phyloP scores from a whole-genome alignment of 2,888 invertebrate species.

The Drosophila silvestris region DNA sequence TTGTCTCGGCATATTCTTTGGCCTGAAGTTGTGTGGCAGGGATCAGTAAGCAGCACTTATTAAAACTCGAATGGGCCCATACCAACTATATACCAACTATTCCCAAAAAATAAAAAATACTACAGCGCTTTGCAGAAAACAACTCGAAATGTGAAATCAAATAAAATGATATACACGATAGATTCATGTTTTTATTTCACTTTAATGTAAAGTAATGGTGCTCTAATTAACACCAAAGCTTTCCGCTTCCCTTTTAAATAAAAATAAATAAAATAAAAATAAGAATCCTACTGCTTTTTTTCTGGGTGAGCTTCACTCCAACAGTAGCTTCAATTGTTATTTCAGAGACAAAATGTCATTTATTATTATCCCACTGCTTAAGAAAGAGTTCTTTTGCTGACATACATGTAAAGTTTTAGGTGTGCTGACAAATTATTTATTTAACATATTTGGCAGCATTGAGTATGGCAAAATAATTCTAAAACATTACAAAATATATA shows the following conservation, averaged over 20 bases:
- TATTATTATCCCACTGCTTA: neutral
- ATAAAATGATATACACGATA: neutral
- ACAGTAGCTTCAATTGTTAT: neutral
- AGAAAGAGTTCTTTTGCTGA: neutral
- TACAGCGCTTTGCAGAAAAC: neutral
- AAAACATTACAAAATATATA: no score
- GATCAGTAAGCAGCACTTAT: neutral
- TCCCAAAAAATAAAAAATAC: neutral
- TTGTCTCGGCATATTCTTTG: neutral
- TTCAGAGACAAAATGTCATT: neutral
- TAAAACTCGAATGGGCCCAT: no score
- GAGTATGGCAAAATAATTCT: neutral
- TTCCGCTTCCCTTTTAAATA: neutral
- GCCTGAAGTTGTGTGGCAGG: neutral
- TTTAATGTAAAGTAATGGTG: neutral
- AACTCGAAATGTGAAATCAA: neutral
- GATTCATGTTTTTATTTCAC: neutral
- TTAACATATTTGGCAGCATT: neutral
- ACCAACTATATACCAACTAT: neutral
- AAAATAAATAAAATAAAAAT: neutral
- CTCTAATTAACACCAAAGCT: neutral
- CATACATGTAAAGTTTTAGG: neutral
- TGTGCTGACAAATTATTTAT: neutral
- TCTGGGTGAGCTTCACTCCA: no score
- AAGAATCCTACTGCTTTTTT: no score